Conservation (phyloP, 1,140 invertebrate species). For the Ceratoteleas bidentatus region DNA sequence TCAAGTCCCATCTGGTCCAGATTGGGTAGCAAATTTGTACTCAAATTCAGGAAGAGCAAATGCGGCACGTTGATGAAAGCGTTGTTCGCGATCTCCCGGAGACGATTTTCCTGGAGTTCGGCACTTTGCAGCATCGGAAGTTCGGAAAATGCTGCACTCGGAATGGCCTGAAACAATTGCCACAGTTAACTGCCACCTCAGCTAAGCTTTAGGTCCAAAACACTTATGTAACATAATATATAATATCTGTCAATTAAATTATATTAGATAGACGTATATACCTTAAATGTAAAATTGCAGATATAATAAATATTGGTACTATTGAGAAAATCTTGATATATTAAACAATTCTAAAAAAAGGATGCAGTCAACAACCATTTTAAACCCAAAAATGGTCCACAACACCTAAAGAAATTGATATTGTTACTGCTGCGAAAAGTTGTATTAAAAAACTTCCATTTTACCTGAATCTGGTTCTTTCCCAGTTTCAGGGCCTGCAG, state of each 20-base stretch:
- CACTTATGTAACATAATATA: no score
- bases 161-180: conserved; percentile 79
- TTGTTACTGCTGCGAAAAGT: no score
- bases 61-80: conserved; percentile 90
- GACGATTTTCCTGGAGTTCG: conserved; percentile 90
- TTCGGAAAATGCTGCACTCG: conserved; percentile 88
- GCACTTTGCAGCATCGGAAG: conserved; percentile 87
- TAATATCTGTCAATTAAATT: no score
- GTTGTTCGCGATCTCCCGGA: conserved; percentile 86
- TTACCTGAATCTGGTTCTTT: conserved; percentile 87
- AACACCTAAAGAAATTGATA: background rate
- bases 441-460: background rate
- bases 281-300: no score
- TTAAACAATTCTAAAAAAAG: no score
- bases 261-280: no score
- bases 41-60: conserved; percentile 90
- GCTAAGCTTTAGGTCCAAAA: no score
- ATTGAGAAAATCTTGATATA: no score
- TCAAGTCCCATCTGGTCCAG: conserved; percentile 88
- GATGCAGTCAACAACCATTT: no score
- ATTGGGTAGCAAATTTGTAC: conserved; percentile 87
- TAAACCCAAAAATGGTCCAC: background rate
- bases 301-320: no score
- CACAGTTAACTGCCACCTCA: no score
- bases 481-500: conserved; percentile 89